Conservation (phyloP, 92 coral and sea anemone genomes). For the Muricea muricata region DNA sequence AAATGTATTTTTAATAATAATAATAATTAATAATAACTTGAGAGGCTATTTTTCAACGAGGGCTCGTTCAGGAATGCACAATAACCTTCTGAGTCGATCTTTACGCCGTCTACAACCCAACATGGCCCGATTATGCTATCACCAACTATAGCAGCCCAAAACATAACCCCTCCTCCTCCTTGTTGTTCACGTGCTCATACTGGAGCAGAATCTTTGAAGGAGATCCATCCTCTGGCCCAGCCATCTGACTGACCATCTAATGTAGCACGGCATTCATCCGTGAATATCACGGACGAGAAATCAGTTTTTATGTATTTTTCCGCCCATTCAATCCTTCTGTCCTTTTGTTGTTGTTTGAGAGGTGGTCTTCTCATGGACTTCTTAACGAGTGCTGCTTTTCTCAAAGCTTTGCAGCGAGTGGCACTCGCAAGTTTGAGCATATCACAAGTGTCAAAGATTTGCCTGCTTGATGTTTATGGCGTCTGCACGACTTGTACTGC, state of each 20-base stretch:
- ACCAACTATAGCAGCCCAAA: too few species aligned
- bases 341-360: background rate
- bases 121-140: too few species aligned
- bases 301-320: background rate
- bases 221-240: slow-evolving; percentile 30
- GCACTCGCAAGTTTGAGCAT: too few species aligned
- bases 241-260: slow-evolving; percentile 13
- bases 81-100: too few species aligned
- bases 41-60: slow-evolving; percentile 22
- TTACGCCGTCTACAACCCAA: too few species aligned
- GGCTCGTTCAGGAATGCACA: too few species aligned
- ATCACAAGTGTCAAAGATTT: background rate
- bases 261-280: background rate
- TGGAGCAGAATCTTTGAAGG: too few species aligned
- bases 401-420: slow-evolving; percentile 24
- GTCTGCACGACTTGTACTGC: background rate
- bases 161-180: too few species aligned
- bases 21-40: background rate
- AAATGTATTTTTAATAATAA: too few species aligned
- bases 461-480: background rate
- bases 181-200: too few species aligned
- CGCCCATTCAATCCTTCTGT: background rate
- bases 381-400: background rate
- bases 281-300: slow-evolving; percentile 8
- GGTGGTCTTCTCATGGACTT: background rate